phyloP scores from a whole-genome alignment of 2,888 invertebrate species.

The Parnassius glacialis region DNA sequence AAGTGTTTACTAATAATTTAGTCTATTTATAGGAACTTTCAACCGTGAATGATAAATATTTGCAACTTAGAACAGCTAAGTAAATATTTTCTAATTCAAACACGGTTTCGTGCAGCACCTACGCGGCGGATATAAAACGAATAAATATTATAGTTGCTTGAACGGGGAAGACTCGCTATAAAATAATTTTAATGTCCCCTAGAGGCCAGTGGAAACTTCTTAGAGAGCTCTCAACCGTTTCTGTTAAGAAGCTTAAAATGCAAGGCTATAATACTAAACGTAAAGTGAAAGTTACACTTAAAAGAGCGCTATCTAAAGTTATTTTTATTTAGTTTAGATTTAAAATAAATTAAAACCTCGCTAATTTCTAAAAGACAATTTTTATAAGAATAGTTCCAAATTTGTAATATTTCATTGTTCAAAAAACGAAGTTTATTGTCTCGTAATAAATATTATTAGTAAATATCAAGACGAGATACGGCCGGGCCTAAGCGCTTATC shows the following conservation, averaged over 20 bases:
- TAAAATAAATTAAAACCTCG: too few species aligned
- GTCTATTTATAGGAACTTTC: neutral
- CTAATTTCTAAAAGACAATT: too few species aligned
- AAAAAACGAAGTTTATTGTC: too few species aligned
- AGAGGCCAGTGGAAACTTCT: slow-evolving; percentile 24
- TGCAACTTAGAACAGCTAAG: neutral
- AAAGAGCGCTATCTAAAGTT: slow-evolving; percentile 1
- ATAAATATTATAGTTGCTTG: slow-evolving; percentile 17
- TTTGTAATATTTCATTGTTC: too few species aligned
- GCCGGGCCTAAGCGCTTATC: too few species aligned
- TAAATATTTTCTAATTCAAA: slow-evolving; percentile 21
- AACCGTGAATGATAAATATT: slow-evolving; percentile 9
- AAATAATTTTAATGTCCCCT: slow-evolving; percentile 23
- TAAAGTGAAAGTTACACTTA: slow-evolving; percentile 15
- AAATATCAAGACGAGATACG: too few species aligned
- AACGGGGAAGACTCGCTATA: slow-evolving; percentile 21
- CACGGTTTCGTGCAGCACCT: slow-evolving; percentile 19
- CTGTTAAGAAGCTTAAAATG: slow-evolving; percentile 17
- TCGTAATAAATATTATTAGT: too few species aligned
- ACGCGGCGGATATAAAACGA: slow-evolving; percentile 16
- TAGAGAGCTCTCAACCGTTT: slow-evolving; percentile 18
- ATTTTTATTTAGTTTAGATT: too few species aligned
- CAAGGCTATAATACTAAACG: slow-evolving; percentile 8
- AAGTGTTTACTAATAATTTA: too few species aligned
- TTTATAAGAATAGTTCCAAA: too few species aligned